Evolutionary conservation across 2,888 invertebrate genomes (phyloP).

Genomic region (Acrobasis consociella): DNA sequence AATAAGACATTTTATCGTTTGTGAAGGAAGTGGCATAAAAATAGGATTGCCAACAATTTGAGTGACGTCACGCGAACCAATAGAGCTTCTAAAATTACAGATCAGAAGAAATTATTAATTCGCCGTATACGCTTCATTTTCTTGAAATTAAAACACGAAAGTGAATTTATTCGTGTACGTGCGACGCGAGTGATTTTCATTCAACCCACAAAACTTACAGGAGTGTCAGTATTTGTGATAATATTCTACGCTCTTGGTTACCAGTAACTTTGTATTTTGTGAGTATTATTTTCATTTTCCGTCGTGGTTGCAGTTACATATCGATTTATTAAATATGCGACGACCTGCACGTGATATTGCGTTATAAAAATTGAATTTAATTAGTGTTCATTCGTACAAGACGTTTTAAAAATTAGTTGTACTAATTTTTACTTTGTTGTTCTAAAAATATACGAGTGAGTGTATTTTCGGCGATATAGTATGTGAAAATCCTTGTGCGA

Average conservation of each 20-base stretch:
- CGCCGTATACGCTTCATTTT: conserved; percentile 58
- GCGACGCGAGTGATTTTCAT: conserved; percentile 56
- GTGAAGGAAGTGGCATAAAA: conserved; percentile 76
- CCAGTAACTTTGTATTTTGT: conserved; percentile 64
- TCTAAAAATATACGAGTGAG: conserved; percentile 71
- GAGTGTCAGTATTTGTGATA: conserved; percentile 41
- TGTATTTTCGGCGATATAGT: conserved; percentile 75
- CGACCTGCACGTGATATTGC: conserved; percentile 52
- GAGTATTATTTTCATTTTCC: conserved; percentile 63
- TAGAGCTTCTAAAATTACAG: conserved; percentile 80
- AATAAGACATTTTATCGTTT: conserved; percentile 62
- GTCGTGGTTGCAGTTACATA: conserved; percentile 50
- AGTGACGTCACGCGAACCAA: conserved; percentile 78
- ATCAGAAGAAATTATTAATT: conserved; percentile 65
- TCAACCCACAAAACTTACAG: conserved; percentile 38
- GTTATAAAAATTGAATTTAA: conserved; percentile 46
- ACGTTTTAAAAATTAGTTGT: no score
- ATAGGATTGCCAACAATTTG: conserved; percentile 81
- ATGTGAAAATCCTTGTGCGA: conserved; percentile 70
- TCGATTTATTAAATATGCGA: conserved; percentile 55
- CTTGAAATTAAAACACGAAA: conserved; percentile 52
- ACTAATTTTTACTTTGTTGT: conserved; percentile 31
- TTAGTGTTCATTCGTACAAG: conserved; percentile 41
- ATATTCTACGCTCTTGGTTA: conserved; percentile 58
- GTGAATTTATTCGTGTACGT: conserved; percentile 60